A percentile compares a stretch with the other conserved stretches of the same genome.
phyloP scores from a whole-genome alignment of 2,888 invertebrate species.

The Trimorus sp. region DNA sequence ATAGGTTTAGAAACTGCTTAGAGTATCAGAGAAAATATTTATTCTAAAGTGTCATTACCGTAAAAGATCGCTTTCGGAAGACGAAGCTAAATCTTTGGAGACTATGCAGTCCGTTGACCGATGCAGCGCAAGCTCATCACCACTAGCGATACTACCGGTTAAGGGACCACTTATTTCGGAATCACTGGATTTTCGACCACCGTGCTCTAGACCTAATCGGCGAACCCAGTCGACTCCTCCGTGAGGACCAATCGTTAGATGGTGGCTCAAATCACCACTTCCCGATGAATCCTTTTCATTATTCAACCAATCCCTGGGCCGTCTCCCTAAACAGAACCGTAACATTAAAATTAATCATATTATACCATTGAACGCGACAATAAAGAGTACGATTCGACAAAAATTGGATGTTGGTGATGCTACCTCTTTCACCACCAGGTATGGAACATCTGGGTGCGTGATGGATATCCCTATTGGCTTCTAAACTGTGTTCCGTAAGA shows the following conservation, averaged over 20 bases:
- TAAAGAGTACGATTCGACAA: too few species aligned
- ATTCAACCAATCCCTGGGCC: conserved; percentile 77
- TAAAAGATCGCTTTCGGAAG: conserved; percentile 84
- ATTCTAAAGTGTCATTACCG: conserved; percentile 72
- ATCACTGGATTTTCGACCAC: conserved; percentile 81
- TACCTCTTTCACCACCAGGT: conserved; percentile 79
- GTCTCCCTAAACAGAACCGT: conserved; percentile 71
- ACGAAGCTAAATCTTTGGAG: conserved; percentile 84
- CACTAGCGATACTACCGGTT: conserved; percentile 76
- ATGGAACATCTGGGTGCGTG: conserved; percentile 77
- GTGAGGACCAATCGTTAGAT: conserved; percentile 85
- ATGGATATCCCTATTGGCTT: conserved; percentile 74
- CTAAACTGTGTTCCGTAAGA: conserved; percentile 80
- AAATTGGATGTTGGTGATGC: not conserved
- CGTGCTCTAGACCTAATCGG: conserved; percentile 82
- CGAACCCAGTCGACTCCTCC: conserved; percentile 87
- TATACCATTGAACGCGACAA: too few species aligned
- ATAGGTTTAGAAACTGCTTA: too few species aligned
- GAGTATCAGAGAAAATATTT: too few species aligned
- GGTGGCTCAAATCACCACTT: conserved; percentile 81
- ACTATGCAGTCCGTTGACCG: conserved; percentile 92
- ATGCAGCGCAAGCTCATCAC: conserved; percentile 85
- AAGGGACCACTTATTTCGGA: conserved; percentile 79
- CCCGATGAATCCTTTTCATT: conserved; percentile 76
- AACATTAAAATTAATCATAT: too few species aligned